Evolutionary conservation across 2,113 vertebrate species (phyloP).

Genomic region (Actinemys pallida): DNA sequence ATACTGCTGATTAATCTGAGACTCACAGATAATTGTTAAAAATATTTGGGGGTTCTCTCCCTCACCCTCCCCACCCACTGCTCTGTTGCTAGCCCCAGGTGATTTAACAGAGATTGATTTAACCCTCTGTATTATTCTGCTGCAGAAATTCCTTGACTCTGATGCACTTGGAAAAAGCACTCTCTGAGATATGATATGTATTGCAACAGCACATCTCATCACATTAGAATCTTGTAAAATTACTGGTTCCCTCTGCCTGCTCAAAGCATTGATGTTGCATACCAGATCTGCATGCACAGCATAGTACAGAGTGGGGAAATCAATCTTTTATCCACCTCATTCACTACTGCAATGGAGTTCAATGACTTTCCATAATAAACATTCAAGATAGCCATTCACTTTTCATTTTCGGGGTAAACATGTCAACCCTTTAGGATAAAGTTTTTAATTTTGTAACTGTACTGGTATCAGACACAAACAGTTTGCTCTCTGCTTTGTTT

Average conservation of each 20-base stretch:
- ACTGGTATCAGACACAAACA: conserved; percentile 10
- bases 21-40: conserved; percentile 50
- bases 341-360: conserved; percentile 24
- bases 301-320: conserved; percentile 22
- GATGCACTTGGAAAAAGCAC: conserved; percentile 50
- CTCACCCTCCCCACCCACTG: conserved; percentile 28
- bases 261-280: background rate
- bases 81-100: conserved; percentile 52
- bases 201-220: conserved; percentile 55
- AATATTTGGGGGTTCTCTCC: background rate
- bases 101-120: conserved; percentile 61
- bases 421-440: conserved; percentile 42
- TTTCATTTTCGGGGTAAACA: conserved; percentile 43
- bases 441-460: conserved; percentile 38
- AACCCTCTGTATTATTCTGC: conserved; percentile 50
- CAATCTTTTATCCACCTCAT: conserved; percentile 2
- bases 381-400: conserved; percentile 37
- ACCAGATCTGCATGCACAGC: conserved; percentile 14
- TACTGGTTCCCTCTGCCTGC: background rate
- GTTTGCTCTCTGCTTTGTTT: conserved; percentile 41
- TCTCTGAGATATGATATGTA: conserved; percentile 58
- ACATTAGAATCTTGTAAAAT: conserved; percentile 29
- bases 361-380: conserved; percentile 24
- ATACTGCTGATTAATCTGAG: conserved; percentile 19
- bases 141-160: conserved; percentile 37